Evolutionary conservation across 2,888 invertebrate species (phyloP), one percentile per base, ranked within the genome.

Genomic region (Lasioglossum figueresi): DNA sequence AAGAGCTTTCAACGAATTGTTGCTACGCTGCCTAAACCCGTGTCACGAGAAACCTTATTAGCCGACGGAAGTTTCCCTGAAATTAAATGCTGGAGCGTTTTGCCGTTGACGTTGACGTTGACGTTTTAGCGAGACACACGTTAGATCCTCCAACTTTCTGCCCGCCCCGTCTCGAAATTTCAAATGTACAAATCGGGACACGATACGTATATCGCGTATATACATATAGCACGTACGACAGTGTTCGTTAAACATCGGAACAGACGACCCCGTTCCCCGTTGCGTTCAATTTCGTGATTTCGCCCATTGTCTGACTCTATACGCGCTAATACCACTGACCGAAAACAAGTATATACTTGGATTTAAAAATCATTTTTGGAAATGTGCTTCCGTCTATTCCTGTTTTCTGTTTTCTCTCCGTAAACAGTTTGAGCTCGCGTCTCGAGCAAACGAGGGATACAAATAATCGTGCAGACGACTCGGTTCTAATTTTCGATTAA

Each of bases 1-100:
- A 87, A 79, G 66, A 59, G 70, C 72, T 70, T 71, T 76, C 43
- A 74, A 72, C 74, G 72, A 86, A 81, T 82, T 74, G 86, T 83
- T 88, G 75, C 59, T 34, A n/a, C 19, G 27, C 43, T 31, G 31
- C 31, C 19, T 19, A 34, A 34, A 43, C 37, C 37, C 37, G 16
- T 12, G 37, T 23, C 70, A 31, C 56, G 76, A 34, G 56, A 59
- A 31, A 79, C 56, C 68, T 76, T 84, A 84, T 85, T 85, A 68
- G 52, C 27, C 27, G 48, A 52, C 45, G 31, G 12, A 37, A 73
- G 56, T 59, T 79, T 79, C 73, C n/a, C 52, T 48, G 66, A 34
- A 79, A 84, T 84, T 76, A 84, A 84, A 84, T 45, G 72, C 14
- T 8, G 52, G 23, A 37, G 14, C 59, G 19, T 23, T 4, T 19